Conservation (phyloP, 2,888 invertebrate genomes). For the Caenorhabditis doughertyi region DNA sequence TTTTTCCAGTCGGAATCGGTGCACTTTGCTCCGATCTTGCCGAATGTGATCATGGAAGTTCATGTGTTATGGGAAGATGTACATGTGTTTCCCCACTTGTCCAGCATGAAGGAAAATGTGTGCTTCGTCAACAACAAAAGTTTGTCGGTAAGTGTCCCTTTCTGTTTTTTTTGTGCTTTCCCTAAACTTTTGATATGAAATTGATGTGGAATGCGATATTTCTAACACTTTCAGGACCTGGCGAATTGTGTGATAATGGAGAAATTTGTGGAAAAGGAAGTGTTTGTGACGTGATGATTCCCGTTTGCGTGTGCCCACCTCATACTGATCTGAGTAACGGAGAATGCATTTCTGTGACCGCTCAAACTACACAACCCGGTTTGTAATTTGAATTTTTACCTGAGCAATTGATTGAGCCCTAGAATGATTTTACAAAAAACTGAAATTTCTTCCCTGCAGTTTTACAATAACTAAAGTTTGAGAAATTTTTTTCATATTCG, state of each 20-base stretch:
- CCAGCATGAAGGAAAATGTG: slow-evolving; percentile 80
- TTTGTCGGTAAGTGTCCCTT: slow-evolving; percentile 50
- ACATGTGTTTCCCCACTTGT: slow-evolving; percentile 78
- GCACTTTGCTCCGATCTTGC: slow-evolving; percentile 77
- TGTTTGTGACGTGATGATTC: slow-evolving; percentile 79
- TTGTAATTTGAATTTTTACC: slow-evolving; percentile 21
- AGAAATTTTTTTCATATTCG: too few species aligned
- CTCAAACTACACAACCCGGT: slow-evolving; percentile 61
- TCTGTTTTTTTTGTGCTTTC: not conserved
- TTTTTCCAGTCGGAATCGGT: slow-evolving; percentile 79
- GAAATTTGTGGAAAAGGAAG: slow-evolving; percentile 79
- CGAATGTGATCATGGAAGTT: slow-evolving; percentile 77
- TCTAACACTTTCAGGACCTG: slow-evolving; percentile 69
- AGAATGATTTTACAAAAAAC: not conserved
- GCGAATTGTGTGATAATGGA: slow-evolving; percentile 80
- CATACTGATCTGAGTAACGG: slow-evolving; percentile 79
- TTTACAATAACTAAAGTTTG: too few species aligned
- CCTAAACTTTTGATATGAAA: not conserved
- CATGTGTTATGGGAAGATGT: slow-evolving; percentile 79
- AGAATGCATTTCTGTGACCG: slow-evolving; percentile 70
- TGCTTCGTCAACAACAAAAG: slow-evolving; percentile 68
- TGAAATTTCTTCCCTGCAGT: not conserved
- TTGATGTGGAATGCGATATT: slow-evolving; percentile 31
- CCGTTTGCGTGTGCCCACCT: slow-evolving; percentile 81
- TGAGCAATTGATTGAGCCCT: not conserved